These are phyloP conservation scores for Trachurus trachurus DNA, from an alignment of 2,797 vertebrate genomes.

Conservation along the genomic window DNA sequence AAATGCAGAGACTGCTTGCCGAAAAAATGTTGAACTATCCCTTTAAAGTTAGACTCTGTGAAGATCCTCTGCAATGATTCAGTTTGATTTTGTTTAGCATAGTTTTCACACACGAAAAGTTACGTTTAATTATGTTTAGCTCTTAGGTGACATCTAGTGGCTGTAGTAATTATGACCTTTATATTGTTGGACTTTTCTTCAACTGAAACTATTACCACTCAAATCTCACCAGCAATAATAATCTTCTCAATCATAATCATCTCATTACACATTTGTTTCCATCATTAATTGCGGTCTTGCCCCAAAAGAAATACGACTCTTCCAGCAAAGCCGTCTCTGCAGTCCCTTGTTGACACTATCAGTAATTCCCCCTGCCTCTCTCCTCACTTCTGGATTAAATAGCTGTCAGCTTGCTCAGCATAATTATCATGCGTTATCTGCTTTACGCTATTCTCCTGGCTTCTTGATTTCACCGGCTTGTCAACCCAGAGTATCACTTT, in stretches of 20 bases:
- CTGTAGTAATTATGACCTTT: background rate
- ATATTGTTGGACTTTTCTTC: background rate
- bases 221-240: background rate
- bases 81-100: no score
- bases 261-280: constrained; percentile 29
- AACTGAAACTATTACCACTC: constrained; percentile 8
- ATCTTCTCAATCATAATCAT: background rate
- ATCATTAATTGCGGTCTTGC: constrained; percentile 18
- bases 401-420: constrained; percentile 1
- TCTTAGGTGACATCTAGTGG: no score
- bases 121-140: no score
- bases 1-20: no score
- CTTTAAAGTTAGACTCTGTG: no score
- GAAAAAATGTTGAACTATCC: no score
- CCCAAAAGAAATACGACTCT: background rate
- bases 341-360: constrained; percentile 29
- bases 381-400: constrained; percentile 23
- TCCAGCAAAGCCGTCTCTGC: constrained; percentile 3
- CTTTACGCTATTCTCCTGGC: background rate
- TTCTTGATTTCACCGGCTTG: constrained; percentile 7
- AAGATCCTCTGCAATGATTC: no score
- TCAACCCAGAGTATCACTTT: background rate
- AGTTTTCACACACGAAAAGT: no score
- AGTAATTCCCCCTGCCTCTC: constrained; percentile 25
- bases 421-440: constrained; percentile 14